phyloP scores from a whole-genome alignment of 2,113 vertebrate genomes.

The Cryptomyrus ogoouensis region DNA sequence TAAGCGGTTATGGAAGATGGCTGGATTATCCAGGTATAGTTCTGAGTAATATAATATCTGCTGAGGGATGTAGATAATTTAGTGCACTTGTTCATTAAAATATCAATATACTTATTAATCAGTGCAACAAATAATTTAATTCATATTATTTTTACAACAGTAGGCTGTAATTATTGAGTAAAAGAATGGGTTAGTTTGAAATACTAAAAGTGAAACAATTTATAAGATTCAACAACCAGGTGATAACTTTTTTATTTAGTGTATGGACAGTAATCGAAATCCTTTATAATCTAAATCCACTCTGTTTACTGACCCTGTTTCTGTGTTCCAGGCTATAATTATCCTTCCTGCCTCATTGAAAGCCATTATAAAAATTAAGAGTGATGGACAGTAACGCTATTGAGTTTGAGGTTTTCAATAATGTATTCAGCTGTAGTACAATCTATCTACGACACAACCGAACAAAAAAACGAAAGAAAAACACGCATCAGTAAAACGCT shows the following conservation, averaged over 20 bases:
- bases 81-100: neutral
- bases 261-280: neutral
- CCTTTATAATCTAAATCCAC: neutral
- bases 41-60: neutral
- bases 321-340: neutral
- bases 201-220: neutral
- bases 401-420: neutral
- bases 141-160: neutral
- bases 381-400: neutral
- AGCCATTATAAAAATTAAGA: neutral
- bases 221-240: neutral
- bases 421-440: neutral
- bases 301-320: neutral
- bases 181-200: neutral
- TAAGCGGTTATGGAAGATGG: neutral
- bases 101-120: neutral
- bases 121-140: neutral
- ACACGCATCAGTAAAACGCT: neutral
- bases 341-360: neutral
- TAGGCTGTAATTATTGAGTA: neutral
- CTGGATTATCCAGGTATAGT: neutral
- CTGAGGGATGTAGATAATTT: neutral
- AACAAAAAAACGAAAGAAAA: neutral
- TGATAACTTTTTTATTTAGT: neutral
- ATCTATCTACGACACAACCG: neutral